Evolutionary conservation across 2,888 invertebrate species (phyloP), one percentile per base, ranked within the genome.

Genomic region (Macrophya annulata): DNA sequence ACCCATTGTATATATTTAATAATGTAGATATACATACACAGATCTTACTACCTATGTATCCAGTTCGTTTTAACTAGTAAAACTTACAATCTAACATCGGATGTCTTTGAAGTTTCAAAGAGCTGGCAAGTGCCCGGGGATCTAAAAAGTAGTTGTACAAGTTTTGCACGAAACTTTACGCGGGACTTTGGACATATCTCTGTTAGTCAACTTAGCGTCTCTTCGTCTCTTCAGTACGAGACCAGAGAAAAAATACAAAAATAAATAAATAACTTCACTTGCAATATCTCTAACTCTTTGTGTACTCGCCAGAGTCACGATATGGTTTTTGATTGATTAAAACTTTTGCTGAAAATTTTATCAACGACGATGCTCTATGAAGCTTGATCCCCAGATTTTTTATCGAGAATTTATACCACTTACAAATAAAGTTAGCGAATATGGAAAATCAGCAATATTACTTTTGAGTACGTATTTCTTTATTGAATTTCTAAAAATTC

Each of bases 51-150:
- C 45, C 10, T 62, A 71, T 21, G 43, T 43, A 43, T 48, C 21
- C 6, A 40, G 10, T 51, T 55, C 77, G 55, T n/a, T 77, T 31
- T n/a, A 37, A 17, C 31, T 77, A 31, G 9, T 51, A 10, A 37
- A 55, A 77, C 31, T 55, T 55, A 77, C 9, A 77, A 77, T 77
- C 77, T 77, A 55, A 55, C 77, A 51, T 77, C 37, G 31, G 77
- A 55, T 31, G 17, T 77, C 55, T 77, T 77, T 77, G 77, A 77
- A 77, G 77, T 77, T 77, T 77, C 77, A 77, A 37, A 55, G 31
- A 55, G 55, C 55, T 77, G 21, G 55, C 77, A 77, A 77, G 51
- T 77, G 77, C 77, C 77, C 55, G 77, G 77, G 55, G 77, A 37
- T 55, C 51, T 51, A 77, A 77, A 55, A 77, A 31, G 31, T 31